Conservation (phyloP, 2,113 vertebrate species). For the Melierax canorus region DNA sequence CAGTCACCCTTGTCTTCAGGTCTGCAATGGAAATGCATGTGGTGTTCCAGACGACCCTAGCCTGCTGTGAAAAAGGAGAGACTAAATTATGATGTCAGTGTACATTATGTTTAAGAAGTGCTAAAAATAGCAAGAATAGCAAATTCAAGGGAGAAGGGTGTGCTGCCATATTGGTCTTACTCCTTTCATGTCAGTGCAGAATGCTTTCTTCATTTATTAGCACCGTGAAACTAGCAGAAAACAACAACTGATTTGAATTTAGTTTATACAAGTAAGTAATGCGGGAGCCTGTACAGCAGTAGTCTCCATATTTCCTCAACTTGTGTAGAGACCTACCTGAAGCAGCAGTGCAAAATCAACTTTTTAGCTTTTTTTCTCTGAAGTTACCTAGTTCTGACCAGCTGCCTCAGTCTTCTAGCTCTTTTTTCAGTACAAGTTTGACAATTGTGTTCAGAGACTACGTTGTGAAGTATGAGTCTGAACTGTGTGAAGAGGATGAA, state of each 20-base stretch:
- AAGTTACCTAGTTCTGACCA: not conserved
- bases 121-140: not conserved
- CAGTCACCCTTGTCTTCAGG: not conserved
- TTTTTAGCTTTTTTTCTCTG: not conserved
- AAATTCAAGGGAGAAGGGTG: not conserved
- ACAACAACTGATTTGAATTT: not conserved
- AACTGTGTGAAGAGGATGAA: not conserved
- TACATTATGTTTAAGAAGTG: not conserved
- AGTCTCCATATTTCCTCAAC: not conserved
- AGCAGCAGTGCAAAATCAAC: not conserved
- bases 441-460: fast-evolving
- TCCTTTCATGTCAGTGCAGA: not conserved
- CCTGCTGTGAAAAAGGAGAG: not conserved
- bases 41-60: not conserved
- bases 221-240: not conserved
- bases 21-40: not conserved
- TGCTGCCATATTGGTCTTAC: not conserved
- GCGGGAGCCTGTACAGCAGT: not conserved
- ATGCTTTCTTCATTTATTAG: not conserved
- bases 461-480: not conserved
- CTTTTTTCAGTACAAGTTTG: not conserved
- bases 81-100: not conserved
- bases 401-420: not conserved
- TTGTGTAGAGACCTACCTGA: not conserved
- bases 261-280: not conserved